Percentiles rank a stretch among this genome's conserved stretches.
phyloP scores from a whole-genome alignment of 2,113 vertebrate species.

The Clupea harengus region DNA sequence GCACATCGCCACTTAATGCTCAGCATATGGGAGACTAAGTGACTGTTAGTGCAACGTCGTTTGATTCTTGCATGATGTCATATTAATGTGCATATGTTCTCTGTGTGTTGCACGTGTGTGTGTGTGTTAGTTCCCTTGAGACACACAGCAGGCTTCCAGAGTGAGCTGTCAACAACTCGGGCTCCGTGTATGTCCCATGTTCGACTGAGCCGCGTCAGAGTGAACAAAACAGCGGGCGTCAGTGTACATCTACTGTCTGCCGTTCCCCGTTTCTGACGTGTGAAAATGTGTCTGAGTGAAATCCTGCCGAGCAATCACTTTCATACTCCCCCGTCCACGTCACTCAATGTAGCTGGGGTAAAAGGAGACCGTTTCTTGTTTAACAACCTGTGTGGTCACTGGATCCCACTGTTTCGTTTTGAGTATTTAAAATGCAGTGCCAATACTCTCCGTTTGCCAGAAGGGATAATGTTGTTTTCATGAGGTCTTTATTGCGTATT shows the following conservation, averaged over 20 bases:
- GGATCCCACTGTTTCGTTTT: neutral
- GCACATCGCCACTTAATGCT: neutral
- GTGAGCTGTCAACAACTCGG: no score
- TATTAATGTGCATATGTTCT: neutral
- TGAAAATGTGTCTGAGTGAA: neutral
- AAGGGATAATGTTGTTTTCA: conserved; percentile 1
- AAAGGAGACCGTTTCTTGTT: neutral
- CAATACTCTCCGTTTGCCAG: neutral
- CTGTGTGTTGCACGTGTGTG: no score
- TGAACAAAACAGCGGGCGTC: neutral
- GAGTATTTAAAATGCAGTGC: neutral
- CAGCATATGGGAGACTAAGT: neutral
- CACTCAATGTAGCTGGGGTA: neutral
- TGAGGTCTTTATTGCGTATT: neutral
- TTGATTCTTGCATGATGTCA: neutral
- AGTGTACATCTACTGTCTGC: neutral
- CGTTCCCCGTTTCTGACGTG: neutral
- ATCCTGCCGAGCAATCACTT: neutral
- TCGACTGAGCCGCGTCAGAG: neutral
- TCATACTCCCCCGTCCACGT: neutral
- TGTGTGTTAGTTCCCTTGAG: no score
- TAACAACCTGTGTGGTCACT: neutral
- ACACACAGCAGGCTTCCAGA: no score
- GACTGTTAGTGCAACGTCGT: neutral
- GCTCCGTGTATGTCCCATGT: neutral